Base-by-base conservation (phyloP, 2,113 vertebrate genomes). In the Fulmarus glacialis region DNA sequence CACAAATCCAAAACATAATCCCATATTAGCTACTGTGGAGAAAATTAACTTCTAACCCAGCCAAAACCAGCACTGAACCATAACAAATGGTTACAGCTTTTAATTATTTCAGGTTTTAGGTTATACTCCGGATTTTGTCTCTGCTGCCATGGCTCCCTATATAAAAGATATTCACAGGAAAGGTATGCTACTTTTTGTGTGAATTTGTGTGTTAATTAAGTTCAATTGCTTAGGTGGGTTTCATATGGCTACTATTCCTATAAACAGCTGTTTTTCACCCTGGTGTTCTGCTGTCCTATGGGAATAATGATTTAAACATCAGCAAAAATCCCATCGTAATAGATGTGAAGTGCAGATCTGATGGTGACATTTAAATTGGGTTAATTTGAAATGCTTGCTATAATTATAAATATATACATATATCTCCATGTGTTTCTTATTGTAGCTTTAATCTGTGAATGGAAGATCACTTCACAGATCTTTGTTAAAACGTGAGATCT, bases 121-220 rank as follows among this genome's bases (percentile, higher is more conserved):
- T 42, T 99, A 98, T 75, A 68, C 98, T 80, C 98, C 99, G 12
- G 99, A 99, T 98, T 99, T 99, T 66, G 98, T 99, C 47, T 98
- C 98, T 8, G 70, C 97, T 22, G 98, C 98, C 20, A 95, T 99
- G 92, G 98, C 98, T 81, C 99, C 98, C 1, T 99, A 98, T 89
- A 98, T 99, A 78, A 99, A 99, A 43, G 99, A 99, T 80, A 99
- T 99, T 96, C 98, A 98, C 87, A 97, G 98, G 85, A 99, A 98
- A 98, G 99, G 99, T 99, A 97, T 11, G 96, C 12, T 52, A 0
- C 22, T 19, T 7, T 15, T 78, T 10, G 4, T 1, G 1, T 40
- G 29, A 47, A 19, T 75, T 59, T 55, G 4, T 62, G 0, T 11
- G 12, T 64, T 59, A 36, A 7, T 56, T n/a, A 45, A 47, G 4